Evolutionary conservation across 2,888 invertebrate genomes (phyloP).

Genomic region (Leptopterna dolabrata): DNA sequence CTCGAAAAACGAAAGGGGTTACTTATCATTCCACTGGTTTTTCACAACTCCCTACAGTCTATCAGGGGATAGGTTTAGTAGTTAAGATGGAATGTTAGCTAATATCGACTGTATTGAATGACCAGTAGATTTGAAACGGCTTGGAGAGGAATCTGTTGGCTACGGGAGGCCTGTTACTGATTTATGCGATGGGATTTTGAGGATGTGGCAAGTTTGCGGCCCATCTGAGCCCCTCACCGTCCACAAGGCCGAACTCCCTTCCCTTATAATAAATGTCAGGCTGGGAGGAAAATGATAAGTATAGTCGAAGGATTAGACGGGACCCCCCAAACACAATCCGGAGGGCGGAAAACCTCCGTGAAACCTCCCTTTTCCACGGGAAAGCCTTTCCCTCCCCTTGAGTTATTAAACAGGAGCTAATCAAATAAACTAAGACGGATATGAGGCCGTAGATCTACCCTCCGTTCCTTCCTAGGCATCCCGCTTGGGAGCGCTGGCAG

Average conservation of each 20-base stretch:
- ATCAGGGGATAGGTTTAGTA: too few relatives aligned
- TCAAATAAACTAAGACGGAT: conserved; percentile 55
- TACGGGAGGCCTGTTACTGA: not conserved
- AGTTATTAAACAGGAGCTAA: conserved; percentile 55
- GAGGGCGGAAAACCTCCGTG: not conserved
- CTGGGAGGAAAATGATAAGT: conserved; percentile 36
- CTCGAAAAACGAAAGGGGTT: too few relatives aligned
- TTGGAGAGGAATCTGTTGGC: not conserved
- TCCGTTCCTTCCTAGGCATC: not conserved
- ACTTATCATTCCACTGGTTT: too few relatives aligned
- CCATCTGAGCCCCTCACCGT: conserved; percentile 6
- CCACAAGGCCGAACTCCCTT: not conserved
- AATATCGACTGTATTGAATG: not conserved
- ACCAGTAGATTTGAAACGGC: not conserved
- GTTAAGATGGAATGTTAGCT: too few relatives aligned
- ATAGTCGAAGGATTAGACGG: conserved; percentile 40
- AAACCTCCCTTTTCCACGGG: not conserved
- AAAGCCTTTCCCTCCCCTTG: conserved; percentile 9
- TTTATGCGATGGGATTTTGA: conserved; percentile 33
- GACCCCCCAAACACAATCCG: not conserved
- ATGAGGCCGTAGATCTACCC: conserved; percentile 51
- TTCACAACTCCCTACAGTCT: too few relatives aligned
- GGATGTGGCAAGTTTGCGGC: conserved; percentile 21
- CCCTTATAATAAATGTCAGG: not conserved
- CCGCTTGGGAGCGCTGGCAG: not conserved